phyloP scores from a whole-genome alignment of 1,140 invertebrate species.

The Sweltsa coloradensis region DNA sequence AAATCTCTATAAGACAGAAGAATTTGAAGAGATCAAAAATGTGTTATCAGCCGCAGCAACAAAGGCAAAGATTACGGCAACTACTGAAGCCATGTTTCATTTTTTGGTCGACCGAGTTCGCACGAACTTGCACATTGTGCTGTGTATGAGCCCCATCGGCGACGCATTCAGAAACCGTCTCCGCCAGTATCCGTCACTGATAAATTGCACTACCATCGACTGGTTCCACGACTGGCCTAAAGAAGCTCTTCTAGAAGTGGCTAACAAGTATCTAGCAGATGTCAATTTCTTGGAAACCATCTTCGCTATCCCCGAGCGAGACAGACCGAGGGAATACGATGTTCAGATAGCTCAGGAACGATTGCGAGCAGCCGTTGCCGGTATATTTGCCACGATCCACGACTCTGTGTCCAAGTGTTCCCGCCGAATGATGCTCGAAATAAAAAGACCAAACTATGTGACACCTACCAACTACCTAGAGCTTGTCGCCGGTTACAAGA shows the following conservation, averaged over 20 bases:
- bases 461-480: constrained; percentile 77
- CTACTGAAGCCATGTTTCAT: constrained; percentile 50
- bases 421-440: constrained; percentile 53
- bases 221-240: constrained; percentile 81
- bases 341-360: constrained; percentile 34
- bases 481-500: constrained; percentile 67
- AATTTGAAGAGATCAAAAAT: constrained; percentile 72
- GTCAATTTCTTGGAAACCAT: constrained; percentile 53
- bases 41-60: constrained; percentile 50
- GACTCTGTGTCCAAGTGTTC: constrained; percentile 57
- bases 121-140: constrained; percentile 62
- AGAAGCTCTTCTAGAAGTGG: constrained; percentile 74
- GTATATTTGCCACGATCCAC: constrained; percentile 65
- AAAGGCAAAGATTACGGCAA: constrained; percentile 47
- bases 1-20: constrained; percentile 70
- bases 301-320: constrained; percentile 31
- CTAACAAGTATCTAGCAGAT: constrained; percentile 51
- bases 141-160: constrained; percentile 79
- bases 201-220: constrained; percentile 78
- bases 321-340: background rate
- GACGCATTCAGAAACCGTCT: constrained; percentile 60
- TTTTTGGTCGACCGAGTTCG: constrained; percentile 66
- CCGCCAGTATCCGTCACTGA: constrained; percentile 70
- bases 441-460: constrained; percentile 73
- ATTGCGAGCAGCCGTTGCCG: constrained; percentile 45